These are phyloP conservation scores for Chlorocebus sabaeus DNA, from an alignment of 2,113 vertebrate species.

Conservation along the genomic window DNA sequence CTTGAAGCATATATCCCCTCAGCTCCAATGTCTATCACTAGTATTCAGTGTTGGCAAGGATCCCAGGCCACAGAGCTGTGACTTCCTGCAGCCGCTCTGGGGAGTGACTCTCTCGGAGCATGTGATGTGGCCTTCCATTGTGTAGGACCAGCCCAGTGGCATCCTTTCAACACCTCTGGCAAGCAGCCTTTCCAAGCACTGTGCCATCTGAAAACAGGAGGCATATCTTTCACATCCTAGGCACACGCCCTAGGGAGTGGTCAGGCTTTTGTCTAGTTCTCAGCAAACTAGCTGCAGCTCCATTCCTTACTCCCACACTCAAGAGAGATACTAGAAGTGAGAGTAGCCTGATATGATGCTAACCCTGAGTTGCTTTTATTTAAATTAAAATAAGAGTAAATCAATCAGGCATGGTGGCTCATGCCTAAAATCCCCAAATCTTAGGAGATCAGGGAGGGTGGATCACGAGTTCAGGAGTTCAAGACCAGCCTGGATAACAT, in stretches of 20 bases:
- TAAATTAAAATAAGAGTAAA: neutral
- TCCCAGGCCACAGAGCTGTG: neutral
- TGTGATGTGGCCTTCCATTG: neutral
- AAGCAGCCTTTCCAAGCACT: neutral
- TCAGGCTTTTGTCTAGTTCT: neutral
- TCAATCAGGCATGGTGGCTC: too few relatives aligned
- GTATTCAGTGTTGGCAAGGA: neutral
- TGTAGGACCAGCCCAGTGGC: neutral
- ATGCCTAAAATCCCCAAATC: too few relatives aligned
- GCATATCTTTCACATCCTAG: neutral
- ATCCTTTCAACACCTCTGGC: neutral
- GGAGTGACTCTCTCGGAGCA: neutral
- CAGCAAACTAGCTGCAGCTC: neutral
- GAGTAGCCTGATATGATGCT: neutral
- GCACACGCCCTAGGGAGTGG: neutral
- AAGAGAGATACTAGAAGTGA: neutral
- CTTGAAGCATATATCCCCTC: neutral
- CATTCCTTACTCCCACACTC: neutral
- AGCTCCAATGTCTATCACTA: neutral
- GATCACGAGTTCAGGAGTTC: too few relatives aligned
- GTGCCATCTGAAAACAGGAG: neutral
- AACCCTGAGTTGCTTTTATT: neutral
- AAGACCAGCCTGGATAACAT: too few relatives aligned
- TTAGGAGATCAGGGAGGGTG: too few relatives aligned
- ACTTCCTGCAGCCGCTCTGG: neutral